phyloP scores from a whole-genome alignment of 1,140 invertebrate genomes.

The Drosophila carrolli region DNA sequence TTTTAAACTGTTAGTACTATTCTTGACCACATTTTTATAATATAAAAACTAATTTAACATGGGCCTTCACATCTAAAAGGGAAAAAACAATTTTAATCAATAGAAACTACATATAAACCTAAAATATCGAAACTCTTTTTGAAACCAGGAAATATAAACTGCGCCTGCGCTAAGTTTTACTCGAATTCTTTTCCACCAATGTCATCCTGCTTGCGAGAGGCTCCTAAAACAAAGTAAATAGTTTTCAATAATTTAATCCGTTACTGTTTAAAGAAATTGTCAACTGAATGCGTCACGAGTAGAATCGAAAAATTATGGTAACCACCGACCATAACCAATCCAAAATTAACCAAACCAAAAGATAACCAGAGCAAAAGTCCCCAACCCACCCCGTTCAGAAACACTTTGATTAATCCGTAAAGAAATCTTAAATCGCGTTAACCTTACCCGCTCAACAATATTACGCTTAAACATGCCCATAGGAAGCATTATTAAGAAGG shows the following conservation, averaged over 20 bases:
- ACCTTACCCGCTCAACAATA: slow-evolving; percentile 13
- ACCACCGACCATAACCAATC: slow-evolving; percentile 7
- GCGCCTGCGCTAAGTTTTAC: slow-evolving; percentile 26
- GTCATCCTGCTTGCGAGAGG: slow-evolving; percentile 31
- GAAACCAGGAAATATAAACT: not conserved
- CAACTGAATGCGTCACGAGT: not conserved
- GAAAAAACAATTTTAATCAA: too few species aligned
- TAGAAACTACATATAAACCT: not conserved
- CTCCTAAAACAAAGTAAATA: slow-evolving; percentile 29
- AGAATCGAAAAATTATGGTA: slow-evolving; percentile 24
- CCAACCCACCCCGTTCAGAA: slow-evolving; percentile 12
- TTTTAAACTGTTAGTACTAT: too few species aligned
- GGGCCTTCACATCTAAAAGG: too few species aligned
- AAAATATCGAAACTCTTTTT: slow-evolving; percentile 9
- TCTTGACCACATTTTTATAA: too few species aligned
- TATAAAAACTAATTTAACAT: too few species aligned
- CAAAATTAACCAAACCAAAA: slow-evolving; percentile 11
- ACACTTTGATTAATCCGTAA: not conserved
- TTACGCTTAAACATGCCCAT: slow-evolving; percentile 88
- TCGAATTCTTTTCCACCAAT: slow-evolving; percentile 37
- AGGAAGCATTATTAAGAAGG: slow-evolving; percentile 90
- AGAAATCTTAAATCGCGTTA: slow-evolving; percentile 4
- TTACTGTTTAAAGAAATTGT: slow-evolving; percentile 4
- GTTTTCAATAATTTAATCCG: slow-evolving; percentile 10
- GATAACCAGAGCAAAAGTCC: slow-evolving; percentile 16